These are phyloP conservation scores for Petrocephalus sullivani DNA, from an alignment of 2,797 vertebrate genomes.

Conservation along the genomic window DNA sequence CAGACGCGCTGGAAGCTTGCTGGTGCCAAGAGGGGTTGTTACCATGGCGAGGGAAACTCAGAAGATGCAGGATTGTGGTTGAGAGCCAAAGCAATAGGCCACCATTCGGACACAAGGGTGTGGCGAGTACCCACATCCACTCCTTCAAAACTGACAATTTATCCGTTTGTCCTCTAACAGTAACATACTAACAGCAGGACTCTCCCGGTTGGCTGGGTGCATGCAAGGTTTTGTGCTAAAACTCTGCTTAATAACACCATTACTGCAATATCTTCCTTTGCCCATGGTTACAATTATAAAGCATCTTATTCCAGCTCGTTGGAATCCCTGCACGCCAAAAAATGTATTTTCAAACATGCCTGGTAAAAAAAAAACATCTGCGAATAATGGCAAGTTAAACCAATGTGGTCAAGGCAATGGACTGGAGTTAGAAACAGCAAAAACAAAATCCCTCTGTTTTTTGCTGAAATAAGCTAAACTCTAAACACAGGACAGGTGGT, in stretches of 20 bases:
- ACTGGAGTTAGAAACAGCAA: not conserved
- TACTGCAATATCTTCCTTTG: not conserved
- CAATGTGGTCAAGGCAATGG: not conserved
- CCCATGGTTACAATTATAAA: not conserved
- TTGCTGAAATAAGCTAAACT: not conserved
- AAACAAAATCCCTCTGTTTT: not conserved
- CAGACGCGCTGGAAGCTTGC: not conserved
- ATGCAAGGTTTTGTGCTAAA: not conserved
- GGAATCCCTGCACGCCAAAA: not conserved
- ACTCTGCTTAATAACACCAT: not conserved
- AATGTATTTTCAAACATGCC: not conserved
- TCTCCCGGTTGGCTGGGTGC: not conserved
- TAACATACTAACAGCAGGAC: not conserved
- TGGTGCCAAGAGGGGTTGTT: not conserved
- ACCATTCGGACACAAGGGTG: not conserved
- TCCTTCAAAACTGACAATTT: not conserved
- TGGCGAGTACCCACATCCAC: not conserved
- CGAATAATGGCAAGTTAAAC: not conserved
- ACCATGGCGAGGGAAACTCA: constrained; percentile 13
- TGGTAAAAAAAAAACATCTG: not conserved
- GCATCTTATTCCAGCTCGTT: constrained; percentile 1
- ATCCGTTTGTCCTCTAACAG: not conserved
- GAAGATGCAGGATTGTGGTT: not conserved
- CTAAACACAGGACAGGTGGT: not conserved
- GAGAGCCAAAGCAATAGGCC: not conserved